phyloP scores from a whole-genome alignment of 2,797 vertebrate genomes.

The Rhynchotus rufescens region DNA sequence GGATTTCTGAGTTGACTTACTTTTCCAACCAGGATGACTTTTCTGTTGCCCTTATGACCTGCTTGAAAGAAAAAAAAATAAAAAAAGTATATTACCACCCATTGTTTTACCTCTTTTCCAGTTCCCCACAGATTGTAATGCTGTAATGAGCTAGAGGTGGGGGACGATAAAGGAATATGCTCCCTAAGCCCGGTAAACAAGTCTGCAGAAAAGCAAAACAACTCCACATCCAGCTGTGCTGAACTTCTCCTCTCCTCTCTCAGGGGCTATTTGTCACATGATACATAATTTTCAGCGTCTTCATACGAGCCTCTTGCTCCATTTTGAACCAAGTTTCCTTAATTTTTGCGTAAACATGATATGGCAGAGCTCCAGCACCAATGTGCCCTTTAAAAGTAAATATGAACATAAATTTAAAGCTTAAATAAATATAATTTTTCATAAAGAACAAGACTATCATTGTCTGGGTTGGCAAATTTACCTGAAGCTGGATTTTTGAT shows the following conservation, averaged over 20 bases:
- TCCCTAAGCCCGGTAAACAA: not conserved
- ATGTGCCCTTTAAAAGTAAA: conserved; percentile 29
- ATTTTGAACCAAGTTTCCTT: conserved; percentile 6
- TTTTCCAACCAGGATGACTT: not conserved
- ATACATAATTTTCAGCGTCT: not conserved
- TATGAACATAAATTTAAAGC: conserved; percentile 58
- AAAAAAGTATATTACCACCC: too few species aligned
- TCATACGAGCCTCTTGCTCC: not conserved
- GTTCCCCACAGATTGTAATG: not conserved
- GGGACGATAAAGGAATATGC: not conserved
- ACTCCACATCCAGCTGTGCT: not conserved
- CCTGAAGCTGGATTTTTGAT: conserved; percentile 26
- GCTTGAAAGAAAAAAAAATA: not conserved
- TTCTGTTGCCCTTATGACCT: not conserved
- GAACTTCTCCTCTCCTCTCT: not conserved
- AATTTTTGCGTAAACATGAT: conserved; percentile 9
- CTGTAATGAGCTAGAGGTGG: not conserved
- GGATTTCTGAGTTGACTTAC: not conserved
- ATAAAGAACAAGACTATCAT: conserved; percentile 62
- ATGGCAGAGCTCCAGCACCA: conserved; percentile 8
- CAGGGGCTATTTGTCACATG: not conserved
- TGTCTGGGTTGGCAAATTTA: conserved; percentile 66
- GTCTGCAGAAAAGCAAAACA: not conserved
- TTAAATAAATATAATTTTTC: conserved; percentile 65
- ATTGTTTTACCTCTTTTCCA: not conserved